Conservation (phyloP, 2,797 vertebrate genomes). For the Heterohyrax brucei region DNA sequence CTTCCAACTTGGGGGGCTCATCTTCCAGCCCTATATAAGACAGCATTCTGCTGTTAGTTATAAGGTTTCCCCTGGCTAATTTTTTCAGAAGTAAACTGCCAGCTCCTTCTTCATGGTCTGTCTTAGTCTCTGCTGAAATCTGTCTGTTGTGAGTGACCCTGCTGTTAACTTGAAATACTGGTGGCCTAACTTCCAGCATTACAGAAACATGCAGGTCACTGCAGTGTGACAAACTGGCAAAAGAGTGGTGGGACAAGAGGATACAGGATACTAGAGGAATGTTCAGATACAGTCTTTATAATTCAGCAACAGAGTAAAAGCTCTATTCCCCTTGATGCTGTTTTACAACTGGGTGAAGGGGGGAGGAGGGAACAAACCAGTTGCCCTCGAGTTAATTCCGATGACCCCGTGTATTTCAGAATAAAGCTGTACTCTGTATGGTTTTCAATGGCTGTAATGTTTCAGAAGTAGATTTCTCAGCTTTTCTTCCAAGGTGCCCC, state of each 20-base stretch:
- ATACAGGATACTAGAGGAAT: not conserved
- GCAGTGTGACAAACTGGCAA: too few relatives aligned
- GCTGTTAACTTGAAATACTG: too few relatives aligned
- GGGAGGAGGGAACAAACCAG: not conserved
- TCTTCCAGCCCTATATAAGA: too few relatives aligned
- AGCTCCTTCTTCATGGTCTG: too few relatives aligned
- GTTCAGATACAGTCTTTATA: not conserved
- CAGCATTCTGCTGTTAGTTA: too few relatives aligned
- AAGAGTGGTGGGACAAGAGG: not conserved
- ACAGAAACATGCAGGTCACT: too few relatives aligned
- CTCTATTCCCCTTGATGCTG: not conserved
- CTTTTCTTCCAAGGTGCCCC: not conserved
- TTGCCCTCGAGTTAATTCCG: not conserved
- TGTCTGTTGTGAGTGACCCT: too few relatives aligned
- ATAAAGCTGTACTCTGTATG: not conserved
- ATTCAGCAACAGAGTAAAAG: not conserved
- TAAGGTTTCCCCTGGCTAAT: too few relatives aligned
- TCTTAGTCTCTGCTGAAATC: too few relatives aligned
- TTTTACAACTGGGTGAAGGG: not conserved
- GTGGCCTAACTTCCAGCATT: too few relatives aligned
- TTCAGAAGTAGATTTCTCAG: not conserved
- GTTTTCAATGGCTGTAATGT: not conserved
- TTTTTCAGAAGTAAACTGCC: too few relatives aligned
- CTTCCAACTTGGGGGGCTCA: too few relatives aligned
- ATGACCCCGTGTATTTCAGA: not conserved